Evolutionary conservation across 2,888 invertebrate genomes (phyloP), one percentile per base, ranked within the genome.

Genomic region (Xylocampa areola): DNA sequence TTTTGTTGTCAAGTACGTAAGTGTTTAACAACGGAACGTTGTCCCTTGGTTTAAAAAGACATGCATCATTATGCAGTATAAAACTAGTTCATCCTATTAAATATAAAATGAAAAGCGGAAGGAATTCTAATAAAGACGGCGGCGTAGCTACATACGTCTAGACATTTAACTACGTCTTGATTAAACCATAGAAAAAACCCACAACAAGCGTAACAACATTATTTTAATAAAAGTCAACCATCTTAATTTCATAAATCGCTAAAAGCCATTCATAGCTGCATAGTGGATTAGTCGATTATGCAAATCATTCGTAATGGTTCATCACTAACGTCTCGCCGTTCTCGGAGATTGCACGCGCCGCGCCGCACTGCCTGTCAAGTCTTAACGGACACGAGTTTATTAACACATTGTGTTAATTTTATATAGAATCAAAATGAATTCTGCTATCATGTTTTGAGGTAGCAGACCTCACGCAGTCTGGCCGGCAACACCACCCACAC

Each of bases 261-360:
- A 62, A 60, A 61, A 17, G 44, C 16, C 43, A 66, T 60, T 66
- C 40, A 23, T 30, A 49, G 59, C 37, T 48, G 53, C 35, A 65
- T 44, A 66, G 57, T 52, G 27, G 11, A 58, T 63, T 63, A 61
- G 47, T 73, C 67, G 59, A 73, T 76, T 73, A 74, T 59, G 69
- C 57, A 66, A 65, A 73, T 68, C 33, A 40, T 58, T 61, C 45
- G 33, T 58, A 41, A 71, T 45, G 41, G 53, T 68, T 57, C 49
- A 61, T 66, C 65, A 66, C 59, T 59, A 61, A 29, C 41, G n/a
- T 48, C 43, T 54, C 41, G 53, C 45, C 11, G 48, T 8, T 48
- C 43, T 54, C 41, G 53, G 48, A 10, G 48, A 49, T 45, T 63
- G 55, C 69, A 50, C 54, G 53, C 39, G 45, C 30, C 49, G 40